Evolutionary conservation across 1,140 invertebrate genomes (phyloP), one percentile per base, ranked within the genome.

Genomic region (Diplogasteroides magnus): DNA sequence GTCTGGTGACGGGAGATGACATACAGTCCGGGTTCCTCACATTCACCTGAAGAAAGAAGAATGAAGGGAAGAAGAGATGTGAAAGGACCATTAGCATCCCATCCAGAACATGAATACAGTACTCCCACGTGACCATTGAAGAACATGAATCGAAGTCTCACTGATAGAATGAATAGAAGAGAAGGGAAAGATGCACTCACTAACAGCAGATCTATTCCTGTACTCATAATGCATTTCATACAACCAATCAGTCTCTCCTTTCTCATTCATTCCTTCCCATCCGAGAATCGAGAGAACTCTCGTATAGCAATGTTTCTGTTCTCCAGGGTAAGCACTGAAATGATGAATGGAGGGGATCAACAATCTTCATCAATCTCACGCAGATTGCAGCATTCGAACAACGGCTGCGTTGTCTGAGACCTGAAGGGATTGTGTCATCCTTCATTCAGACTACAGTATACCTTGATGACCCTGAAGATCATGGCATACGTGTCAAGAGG

Each of bases 51-150:
- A 48, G 19, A 19, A 19, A 48, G 6, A n/a, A n/a, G n/a, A n/a
- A n/a, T n/a, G n/a, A n/a, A n/a, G n/a, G n/a, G n/a, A n/a, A n/a
- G n/a, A n/a, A n/a, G n/a, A n/a, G n/a, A n/a, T n/a, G n/a, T n/a
- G n/a, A n/a, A n/a, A n/a, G n/a, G n/a, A 48, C 70, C 70, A 63
- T 72, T 64, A 14, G 23, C 26, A 26, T 67, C 61, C 29, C 67
- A 62, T 31, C 31, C 65, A 25, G 63, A 61, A 23, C 70, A 72
- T 28, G 70, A 72, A 60, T 72, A 72, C 31, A 65, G 31, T 28
- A 72, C 70, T 27, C 64, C 70, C 27, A 72, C 70, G 37, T 72
- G 70, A 31, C 70, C 60, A 63, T 72, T 72, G 65, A 62, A 72
- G 70, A 72, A 72, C 25, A 72, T 27, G 32, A 72, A 67, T 14